Evolutionary conservation across 2,797 vertebrate species (phyloP), one percentile per base, ranked within the genome.

Genomic region (Anisognathus igniventris): DNA sequence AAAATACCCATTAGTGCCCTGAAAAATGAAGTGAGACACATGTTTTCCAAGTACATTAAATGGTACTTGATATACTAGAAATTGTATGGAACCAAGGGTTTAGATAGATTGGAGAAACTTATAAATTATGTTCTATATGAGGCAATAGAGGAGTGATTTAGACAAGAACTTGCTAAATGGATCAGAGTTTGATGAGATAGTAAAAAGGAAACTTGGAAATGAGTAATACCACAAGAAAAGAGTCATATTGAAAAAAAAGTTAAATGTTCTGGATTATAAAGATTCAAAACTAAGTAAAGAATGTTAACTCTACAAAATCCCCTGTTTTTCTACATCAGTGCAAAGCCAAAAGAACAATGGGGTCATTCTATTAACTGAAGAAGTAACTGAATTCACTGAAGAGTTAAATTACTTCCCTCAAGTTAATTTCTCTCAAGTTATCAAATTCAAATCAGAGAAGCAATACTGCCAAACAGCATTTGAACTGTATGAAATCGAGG

Each of bases 181-280:
- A 90, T 80, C 88, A 86, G 58, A 76, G 40, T 45, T 70, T 75
- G 66, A 88, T 42, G 53, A 90, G 51, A 91, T 2, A 92, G 76
- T 88, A 96, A 94, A 95, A 95, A 62, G 10, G 51, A 91, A 97
- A 93, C 76, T 35, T 68, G 45, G 35, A 78, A 70, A 90, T 73
- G 60, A 95, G 66, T 90, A 92, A 94, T 62, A 91, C n/a, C 33
- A 86, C 45, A 64, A 94, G 54, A 74, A 66, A 75, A 91, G 47
- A 90, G 76, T 93, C 85, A 92, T 70, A 68, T 0, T 74, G 82
- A 78, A 93, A 70, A 64, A 86, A 66, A 70, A 8, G 22, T 45
- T 37, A 60, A 87, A 45, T 54, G 48, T 89, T 89, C 31, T 83
- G 28, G n/a, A 61, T 87, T 83, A 60, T 24, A 90, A 82, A 93